Evolutionary conservation across 53 echinoderm and acorn worm species (phyloP).

Genomic region (Hippasteria phrygiana): DNA sequence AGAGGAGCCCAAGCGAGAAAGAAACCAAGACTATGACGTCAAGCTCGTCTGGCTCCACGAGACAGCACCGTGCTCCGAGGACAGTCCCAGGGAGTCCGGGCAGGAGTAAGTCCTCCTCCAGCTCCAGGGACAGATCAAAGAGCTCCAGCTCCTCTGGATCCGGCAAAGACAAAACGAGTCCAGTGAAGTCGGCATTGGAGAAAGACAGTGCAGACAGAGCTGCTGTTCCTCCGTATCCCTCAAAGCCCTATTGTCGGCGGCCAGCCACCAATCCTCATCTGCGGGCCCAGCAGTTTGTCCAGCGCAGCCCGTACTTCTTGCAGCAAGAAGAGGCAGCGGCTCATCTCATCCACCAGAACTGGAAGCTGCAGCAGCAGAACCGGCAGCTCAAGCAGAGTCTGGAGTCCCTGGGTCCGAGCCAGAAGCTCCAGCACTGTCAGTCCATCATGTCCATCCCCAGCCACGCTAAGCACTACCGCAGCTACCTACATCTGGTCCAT

Average conservation of each 20-base stretch:
- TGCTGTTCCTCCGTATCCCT: conserved; percentile 2
- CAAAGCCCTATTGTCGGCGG: conserved; percentile 81
- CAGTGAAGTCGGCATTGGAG: conserved; percentile 64
- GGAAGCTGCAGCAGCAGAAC: conserved; percentile 94
- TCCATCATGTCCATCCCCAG: conserved; percentile 91
- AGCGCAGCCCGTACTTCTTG: conserved; percentile 88
- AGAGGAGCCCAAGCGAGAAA: conserved; percentile 51
- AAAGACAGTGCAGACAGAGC: conserved; percentile 18
- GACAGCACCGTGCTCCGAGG: conserved; percentile 88
- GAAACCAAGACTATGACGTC: conserved; percentile 56
- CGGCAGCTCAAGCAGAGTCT: conserved; percentile 83
- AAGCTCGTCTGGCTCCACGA: conserved; percentile 51
- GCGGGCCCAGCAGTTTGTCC: conserved; percentile 81
- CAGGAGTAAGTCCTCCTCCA: conserved; percentile 89
- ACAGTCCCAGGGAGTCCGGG: conserved; percentile 95
- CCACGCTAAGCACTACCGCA: conserved; percentile 97
- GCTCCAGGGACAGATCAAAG: conserved; percentile 91
- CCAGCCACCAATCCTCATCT: conserved; percentile 97
- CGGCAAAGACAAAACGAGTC: conserved; percentile 81
- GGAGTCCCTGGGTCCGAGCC: conserved; percentile 79
- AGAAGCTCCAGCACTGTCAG: conserved; percentile 81
- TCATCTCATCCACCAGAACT: conserved; percentile 87
- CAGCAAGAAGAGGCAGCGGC: conserved; percentile 81
- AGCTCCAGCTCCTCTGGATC: conserved; percentile 97
- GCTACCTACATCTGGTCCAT: conserved; percentile 94